A percentile compares a stretch with the other conserved stretches of the same genome.
These are phyloP conservation scores for Aspidiotus destructor DNA, from an alignment of 2,888 invertebrate genomes.

Conservation along the genomic window DNA sequence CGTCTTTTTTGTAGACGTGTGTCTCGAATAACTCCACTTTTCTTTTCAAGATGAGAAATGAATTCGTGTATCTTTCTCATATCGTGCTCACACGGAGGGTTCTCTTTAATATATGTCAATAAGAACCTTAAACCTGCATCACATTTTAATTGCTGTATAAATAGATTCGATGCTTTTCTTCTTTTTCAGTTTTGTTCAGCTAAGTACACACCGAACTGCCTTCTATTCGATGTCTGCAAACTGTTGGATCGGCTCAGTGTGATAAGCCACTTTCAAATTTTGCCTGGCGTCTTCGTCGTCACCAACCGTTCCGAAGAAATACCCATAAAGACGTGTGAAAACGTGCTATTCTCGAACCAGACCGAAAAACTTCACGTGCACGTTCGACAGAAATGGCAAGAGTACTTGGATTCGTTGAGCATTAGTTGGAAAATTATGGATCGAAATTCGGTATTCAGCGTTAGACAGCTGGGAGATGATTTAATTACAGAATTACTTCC, in stretches of 20 bases:
- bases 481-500: constrained; percentile 22
- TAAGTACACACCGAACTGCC: constrained; percentile 20
- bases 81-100: too few relatives aligned
- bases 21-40: too few relatives aligned
- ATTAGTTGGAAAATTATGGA: constrained; percentile 23
- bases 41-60: too few relatives aligned
- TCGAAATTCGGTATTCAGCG: constrained; percentile 23
- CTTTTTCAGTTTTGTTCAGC: constrained; percentile 19
- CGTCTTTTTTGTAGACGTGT: too few relatives aligned
- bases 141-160: too few relatives aligned
- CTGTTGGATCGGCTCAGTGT: constrained; percentile 1
- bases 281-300: constrained; percentile 19
- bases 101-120: too few relatives aligned
- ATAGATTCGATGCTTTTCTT: too few relatives aligned
- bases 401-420: constrained; percentile 24
- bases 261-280: constrained; percentile 8
- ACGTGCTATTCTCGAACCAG: constrained; percentile 8
- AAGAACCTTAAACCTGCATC: too few relatives aligned
- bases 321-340: constrained; percentile 9
- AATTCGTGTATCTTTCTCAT: too few relatives aligned
- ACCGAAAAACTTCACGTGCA: constrained; percentile 10
- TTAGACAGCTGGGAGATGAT: constrained; percentile 22
- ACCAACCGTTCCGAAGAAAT: not conserved
- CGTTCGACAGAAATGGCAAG: constrained; percentile 16
- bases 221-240: constrained; percentile 21